Base-by-base conservation (phyloP, 2,797 vertebrate genomes). In the Pygocentrus nattereri region DNA sequence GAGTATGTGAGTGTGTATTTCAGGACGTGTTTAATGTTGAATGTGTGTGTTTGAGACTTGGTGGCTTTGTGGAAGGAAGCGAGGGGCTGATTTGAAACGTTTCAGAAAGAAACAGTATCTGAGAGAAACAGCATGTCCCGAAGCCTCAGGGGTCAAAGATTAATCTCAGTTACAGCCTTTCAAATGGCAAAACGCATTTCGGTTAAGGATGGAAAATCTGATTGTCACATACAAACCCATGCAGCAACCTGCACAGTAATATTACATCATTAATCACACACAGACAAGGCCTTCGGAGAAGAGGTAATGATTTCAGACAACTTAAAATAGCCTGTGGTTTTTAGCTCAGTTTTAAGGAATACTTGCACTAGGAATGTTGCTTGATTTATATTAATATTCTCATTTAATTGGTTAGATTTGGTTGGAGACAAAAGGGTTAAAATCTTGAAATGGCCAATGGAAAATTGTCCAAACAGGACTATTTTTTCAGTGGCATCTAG, bases 71-170 rank as follows among this genome's bases (percentile, higher is more conserved):
- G 52, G 62, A 62, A 78, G 69, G 61, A 78, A 73, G 67, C 44
- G 25, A 11, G 38, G 59, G 68, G 68, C 61, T 81, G 49, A 31
- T 76, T 50, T 58, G 8, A 78, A 84, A 69, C 52, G 38, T 78
- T 74, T 81, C 70, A 41, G 62, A 76, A 41, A 54, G 69, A 76
- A 82, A 85, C 76, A 38, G 19, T 76, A 84, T 52, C 69, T 69
- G 16, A 68, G 73, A 61, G 74, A 12, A 72, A 72, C 70, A 71
- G 7, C 15, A 49, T 49, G 70, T 21, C 18, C 70, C 13, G 11
- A 72, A 30, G 27, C 25, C 49, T 2, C 47, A 30, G 49, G 27
- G 70, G 47, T 31, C 69, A 71, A 30, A 71, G 69, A 44, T 27
- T 13, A 18, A 15, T 19, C 47, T 16, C 23, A 50, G 23, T 23